Percentiles rank a stretch among this genome's conserved stretches.
Evolutionary conservation across 35 echinoderm and acorn worm species (phyloP).

Genomic region (Eucidaris tribuloides): DNA sequence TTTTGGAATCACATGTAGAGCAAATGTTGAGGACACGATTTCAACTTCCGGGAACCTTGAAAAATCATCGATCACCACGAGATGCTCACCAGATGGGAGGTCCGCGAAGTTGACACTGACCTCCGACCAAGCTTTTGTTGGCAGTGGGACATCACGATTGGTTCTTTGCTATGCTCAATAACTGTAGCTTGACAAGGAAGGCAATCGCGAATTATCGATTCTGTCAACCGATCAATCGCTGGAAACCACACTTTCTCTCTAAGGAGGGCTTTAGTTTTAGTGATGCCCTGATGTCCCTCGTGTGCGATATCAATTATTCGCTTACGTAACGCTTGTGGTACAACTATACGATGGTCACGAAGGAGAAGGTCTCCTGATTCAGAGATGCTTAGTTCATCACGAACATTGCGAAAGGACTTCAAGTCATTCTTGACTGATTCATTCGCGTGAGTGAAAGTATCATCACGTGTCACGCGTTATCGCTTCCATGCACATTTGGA

Average conservation of each 20-base stretch:
- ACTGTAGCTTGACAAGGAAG: slow-evolving; percentile 54
- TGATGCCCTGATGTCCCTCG: slow-evolving; percentile 66
- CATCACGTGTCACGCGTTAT: slow-evolving; percentile 28
- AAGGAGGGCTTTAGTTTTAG: slow-evolving; percentile 65
- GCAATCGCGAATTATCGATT: slow-evolving; percentile 43
- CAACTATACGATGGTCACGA: slow-evolving; percentile 64
- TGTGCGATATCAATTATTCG: slow-evolving; percentile 60
- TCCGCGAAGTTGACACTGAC: slow-evolving; percentile 65
- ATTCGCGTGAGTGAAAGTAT: neutral
- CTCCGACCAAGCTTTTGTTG: slow-evolving; percentile 40
- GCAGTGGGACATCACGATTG: slow-evolving; percentile 35
- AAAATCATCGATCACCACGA: slow-evolving; percentile 29
- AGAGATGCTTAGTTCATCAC: slow-evolving; percentile 46
- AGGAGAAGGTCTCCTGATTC: slow-evolving; percentile 14
- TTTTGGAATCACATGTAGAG: slow-evolving; percentile 46
- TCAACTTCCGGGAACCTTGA: slow-evolving; percentile 59
- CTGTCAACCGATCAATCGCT: slow-evolving; percentile 38
- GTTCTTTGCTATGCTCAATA: neutral
- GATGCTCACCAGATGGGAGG: slow-evolving; percentile 32
- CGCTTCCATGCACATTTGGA: slow-evolving; percentile 40
- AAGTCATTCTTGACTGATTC: neutral
- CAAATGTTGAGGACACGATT: slow-evolving; percentile 62
- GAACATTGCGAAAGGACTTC: slow-evolving; percentile 2
- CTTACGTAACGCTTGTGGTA: slow-evolving; percentile 32
- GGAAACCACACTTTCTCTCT: slow-evolving; percentile 85